Conservation (phyloP, 1,140 invertebrate species). For the Hypsibius dujardini region DNA sequence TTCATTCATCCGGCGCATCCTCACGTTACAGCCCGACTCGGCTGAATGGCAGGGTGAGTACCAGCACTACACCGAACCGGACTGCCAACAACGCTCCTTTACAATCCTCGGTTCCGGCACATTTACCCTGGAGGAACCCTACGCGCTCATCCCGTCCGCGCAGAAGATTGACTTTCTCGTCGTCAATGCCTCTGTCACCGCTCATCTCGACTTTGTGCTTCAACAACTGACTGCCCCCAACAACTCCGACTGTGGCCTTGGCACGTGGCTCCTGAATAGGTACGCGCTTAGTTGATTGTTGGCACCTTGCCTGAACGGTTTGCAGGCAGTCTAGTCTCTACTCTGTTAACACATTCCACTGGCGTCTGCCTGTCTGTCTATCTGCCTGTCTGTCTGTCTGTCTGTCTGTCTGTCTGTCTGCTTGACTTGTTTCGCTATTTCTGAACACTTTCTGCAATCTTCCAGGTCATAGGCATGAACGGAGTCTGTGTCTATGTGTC, state of each 20-base stretch:
- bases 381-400: too few relatives aligned
- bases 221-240: constrained; percentile 5
- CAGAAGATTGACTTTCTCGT: constrained; percentile 15
- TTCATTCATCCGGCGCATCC: constrained; percentile 12
- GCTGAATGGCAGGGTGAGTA: constrained; percentile 1
- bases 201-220: neutral
- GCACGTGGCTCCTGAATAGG: neutral
- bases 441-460: too few relatives aligned
- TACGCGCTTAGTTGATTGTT: too few relatives aligned
- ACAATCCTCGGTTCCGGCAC: constrained; percentile 14
- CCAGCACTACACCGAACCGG: constrained; percentile 14
- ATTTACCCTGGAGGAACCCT: constrained; percentile 1
- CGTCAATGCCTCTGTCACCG: neutral
- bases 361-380: too few relatives aligned
- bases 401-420: too few relatives aligned
- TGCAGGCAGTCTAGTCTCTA: too few relatives aligned
- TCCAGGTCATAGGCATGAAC: too few relatives aligned
- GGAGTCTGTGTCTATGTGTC: too few relatives aligned
- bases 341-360: too few relatives aligned
- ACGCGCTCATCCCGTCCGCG: neutral
- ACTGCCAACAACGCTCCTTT: constrained; percentile 14
- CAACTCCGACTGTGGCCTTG: neutral
- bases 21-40: neutral
- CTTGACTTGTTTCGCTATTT: too few relatives aligned
- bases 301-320: too few relatives aligned